Conservation (phyloP, 2,113 vertebrate genomes). For the Etheostoma cragini region DNA sequence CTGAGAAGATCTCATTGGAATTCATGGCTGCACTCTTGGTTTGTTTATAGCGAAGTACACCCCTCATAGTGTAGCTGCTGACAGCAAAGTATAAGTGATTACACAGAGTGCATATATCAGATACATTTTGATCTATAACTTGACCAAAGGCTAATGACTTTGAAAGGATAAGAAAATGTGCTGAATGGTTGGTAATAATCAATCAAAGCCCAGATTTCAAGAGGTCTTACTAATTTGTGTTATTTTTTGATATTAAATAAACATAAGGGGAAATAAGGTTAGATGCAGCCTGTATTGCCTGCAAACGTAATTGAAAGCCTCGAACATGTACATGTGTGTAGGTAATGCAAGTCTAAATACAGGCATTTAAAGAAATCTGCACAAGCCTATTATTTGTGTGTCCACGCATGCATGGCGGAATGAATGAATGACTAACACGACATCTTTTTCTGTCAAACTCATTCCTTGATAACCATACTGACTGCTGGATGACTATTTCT, state of each 20-base stretch:
- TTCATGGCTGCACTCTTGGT: constrained; percentile 42
- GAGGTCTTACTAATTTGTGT: constrained; percentile 44
- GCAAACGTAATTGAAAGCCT: background rate
- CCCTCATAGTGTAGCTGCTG: constrained; percentile 57
- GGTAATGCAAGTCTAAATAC: background rate
- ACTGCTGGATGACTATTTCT: background rate
- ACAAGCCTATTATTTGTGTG: background rate
- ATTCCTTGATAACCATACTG: background rate
- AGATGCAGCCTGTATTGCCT: background rate
- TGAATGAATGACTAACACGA: background rate
- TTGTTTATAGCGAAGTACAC: constrained; percentile 58
- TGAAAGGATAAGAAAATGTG: constrained; percentile 17
- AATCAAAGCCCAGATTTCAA: constrained; percentile 23
- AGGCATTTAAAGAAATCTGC: background rate
- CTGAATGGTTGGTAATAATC: constrained; percentile 48
- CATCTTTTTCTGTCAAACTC: background rate
- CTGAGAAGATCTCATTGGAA: constrained; percentile 48
- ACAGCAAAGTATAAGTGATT: constrained; percentile 49
- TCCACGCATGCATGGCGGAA: background rate
- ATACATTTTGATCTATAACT: constrained; percentile 53
- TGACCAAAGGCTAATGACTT: constrained; percentile 49
- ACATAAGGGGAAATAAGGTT: background rate
- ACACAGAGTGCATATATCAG: constrained; percentile 50
- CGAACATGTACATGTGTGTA: background rate
- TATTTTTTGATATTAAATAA: constrained; percentile 53